Evolutionary conservation across 2,888 invertebrate genomes (phyloP).

Genomic region (Rapana venosa): DNA sequence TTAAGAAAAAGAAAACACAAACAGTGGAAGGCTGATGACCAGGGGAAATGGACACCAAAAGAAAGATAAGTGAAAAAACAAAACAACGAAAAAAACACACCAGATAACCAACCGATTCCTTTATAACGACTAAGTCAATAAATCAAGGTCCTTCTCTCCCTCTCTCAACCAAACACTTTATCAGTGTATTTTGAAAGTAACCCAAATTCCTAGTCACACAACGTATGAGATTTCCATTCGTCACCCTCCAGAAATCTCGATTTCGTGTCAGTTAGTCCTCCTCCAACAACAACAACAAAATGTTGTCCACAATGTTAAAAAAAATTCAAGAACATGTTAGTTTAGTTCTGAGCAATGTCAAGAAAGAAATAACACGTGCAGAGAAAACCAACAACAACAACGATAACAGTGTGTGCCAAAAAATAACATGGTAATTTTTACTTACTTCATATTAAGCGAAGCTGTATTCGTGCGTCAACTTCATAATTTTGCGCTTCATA

Average conservation of each 20-base stretch:
- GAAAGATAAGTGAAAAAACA: background rate
- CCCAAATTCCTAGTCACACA: constrained; percentile 9
- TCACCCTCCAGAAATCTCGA: background rate
- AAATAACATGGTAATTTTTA: no score
- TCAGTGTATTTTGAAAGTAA: constrained; percentile 16
- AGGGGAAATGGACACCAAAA: no score
- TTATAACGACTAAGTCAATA: background rate
- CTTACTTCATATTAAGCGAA: no score
- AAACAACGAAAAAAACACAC: background rate
- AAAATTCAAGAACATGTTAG: no score
- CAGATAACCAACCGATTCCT: no score
- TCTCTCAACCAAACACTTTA: background rate
- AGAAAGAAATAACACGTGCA: no score
- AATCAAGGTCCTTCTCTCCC: background rate
- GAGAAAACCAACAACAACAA: no score
- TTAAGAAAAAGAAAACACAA: no score
- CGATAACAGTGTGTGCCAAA: no score
- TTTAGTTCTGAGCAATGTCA: no score
- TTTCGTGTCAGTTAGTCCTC: background rate
- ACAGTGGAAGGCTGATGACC: no score
- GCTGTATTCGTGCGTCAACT: no score
- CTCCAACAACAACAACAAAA: background rate
- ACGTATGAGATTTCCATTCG: background rate
- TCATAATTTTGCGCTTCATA: background rate
- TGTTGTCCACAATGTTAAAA: background rate